Percentiles rank a stretch among this genome's conserved stretches.
These are phyloP conservation scores for Hippocampus comes DNA, from an alignment of 2,113 vertebrate species.

Conservation along the genomic window DNA sequence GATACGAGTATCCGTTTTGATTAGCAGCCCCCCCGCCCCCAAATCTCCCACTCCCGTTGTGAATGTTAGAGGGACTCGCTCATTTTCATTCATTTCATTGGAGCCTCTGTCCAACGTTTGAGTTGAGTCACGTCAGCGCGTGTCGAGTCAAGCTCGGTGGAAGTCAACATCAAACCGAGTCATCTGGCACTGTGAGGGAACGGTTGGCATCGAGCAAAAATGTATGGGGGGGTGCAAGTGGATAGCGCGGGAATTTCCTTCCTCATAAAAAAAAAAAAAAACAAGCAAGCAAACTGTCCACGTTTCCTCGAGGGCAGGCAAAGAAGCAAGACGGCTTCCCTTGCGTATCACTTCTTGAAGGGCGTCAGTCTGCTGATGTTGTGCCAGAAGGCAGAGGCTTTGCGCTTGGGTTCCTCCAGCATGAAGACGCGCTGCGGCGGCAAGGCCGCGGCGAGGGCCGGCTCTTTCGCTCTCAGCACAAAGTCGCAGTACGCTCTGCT, in stretches of 20 bases:
- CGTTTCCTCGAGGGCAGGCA: background rate
- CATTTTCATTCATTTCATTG: background rate
- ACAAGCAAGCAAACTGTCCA: background rate
- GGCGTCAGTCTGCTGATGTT: slow-evolving; percentile 91
- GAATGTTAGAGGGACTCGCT: too few relatives aligned
- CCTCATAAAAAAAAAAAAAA: background rate
- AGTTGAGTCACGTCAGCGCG: background rate
- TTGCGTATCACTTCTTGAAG: slow-evolving; percentile 81
- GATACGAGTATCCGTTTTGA: too few relatives aligned
- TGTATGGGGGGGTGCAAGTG: too few relatives aligned
- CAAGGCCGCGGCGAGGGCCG: slow-evolving; percentile 77
- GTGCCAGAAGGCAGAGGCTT: slow-evolving; percentile 95
- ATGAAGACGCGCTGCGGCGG: slow-evolving; percentile 91
- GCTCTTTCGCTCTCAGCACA: slow-evolving; percentile 87
- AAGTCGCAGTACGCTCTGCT: slow-evolving; percentile 88
- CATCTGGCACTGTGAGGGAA: too few relatives aligned
- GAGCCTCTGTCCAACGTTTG: background rate
- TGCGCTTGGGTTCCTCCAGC: slow-evolving; percentile 91
- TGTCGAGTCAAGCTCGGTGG: background rate
- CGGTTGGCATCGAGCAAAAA: too few relatives aligned
- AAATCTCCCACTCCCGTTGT: too few relatives aligned
- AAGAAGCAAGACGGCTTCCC: background rate
- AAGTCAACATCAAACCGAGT: too few relatives aligned
- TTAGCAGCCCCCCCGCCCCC: too few relatives aligned
- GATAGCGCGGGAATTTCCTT: background rate